Evolutionary conservation across 2,797 vertebrate species (phyloP).

Genomic region (Sebastes taczanowskii): DNA sequence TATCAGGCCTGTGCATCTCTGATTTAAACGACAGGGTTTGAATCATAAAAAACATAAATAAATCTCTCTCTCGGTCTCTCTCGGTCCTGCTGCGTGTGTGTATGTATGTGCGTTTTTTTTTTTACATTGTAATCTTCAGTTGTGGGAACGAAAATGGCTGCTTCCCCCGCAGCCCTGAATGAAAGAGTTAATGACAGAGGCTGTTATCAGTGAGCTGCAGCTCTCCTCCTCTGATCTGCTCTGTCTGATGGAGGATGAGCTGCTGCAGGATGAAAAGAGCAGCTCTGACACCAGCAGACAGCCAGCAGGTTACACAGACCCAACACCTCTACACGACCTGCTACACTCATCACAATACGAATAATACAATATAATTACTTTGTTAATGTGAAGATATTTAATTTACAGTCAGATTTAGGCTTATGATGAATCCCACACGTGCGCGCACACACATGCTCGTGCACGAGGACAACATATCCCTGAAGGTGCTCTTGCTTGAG

Average conservation of each 20-base stretch:
- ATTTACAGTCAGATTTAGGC: neutral
- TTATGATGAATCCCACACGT: neutral
- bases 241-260: slow-evolving; percentile 73
- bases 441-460: neutral
- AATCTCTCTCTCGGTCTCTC: neutral
- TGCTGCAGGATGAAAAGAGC: slow-evolving; percentile 77
- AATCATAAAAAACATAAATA: neutral
- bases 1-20: slow-evolving; percentile 40
- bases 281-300: slow-evolving; percentile 60
- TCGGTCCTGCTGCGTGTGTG: neutral
- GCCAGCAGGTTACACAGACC: slow-evolving; percentile 45
- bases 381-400: neutral
- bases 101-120: neutral
- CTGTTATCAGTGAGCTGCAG: slow-evolving; percentile 88
- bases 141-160: slow-evolving; percentile 51
- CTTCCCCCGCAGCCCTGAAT: slow-evolving; percentile 25
- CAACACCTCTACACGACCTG: slow-evolving; percentile 31
- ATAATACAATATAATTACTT: neutral
- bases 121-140: neutral
- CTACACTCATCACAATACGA: neutral
- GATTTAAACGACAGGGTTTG: neutral
- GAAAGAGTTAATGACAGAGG: slow-evolving; percentile 78
- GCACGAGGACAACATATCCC: neutral
- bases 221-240: slow-evolving; percentile 63
- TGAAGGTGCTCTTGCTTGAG: neutral